phyloP scores from a whole-genome alignment of 2,113 vertebrate species.

The Ameiurus melas region DNA sequence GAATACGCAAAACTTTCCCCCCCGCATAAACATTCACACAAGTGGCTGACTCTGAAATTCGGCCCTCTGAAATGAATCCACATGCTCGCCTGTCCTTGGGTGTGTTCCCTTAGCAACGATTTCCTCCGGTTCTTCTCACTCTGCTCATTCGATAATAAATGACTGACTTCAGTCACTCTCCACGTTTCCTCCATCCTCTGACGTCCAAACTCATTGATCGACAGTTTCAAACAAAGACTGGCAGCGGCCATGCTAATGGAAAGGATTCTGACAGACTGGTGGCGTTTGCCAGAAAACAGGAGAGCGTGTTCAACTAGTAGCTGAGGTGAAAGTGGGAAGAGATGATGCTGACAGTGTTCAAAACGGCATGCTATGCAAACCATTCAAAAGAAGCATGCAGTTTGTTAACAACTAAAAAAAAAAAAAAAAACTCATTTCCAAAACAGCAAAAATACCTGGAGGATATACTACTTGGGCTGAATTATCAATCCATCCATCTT shows the following conservation, averaged over 20 bases:
- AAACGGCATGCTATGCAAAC: neutral
- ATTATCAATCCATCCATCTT: neutral
- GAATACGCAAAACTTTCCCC: neutral
- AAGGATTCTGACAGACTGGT: constrained; percentile 69
- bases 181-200: neutral
- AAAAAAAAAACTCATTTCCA: neutral
- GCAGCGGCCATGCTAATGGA: constrained; percentile 39
- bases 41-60: neutral
- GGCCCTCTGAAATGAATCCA: neutral
- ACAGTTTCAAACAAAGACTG: constrained; percentile 54
- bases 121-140: neutral
- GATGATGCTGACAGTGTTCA: neutral
- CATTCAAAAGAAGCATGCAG: neutral
- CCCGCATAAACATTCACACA: neutral
- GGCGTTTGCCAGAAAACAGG: constrained; percentile 49
- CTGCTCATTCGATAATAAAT: constrained; percentile 21
- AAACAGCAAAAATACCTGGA: neutral
- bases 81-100: neutral
- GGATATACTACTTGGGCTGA: neutral
- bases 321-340: neutral
- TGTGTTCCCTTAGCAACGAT: neutral
- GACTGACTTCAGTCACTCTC: neutral
- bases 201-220: constrained; percentile 8
- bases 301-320: neutral
- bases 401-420: neutral